Conservation (phyloP, 2,888 invertebrate genomes). For the Mesorhabditis spiculigera region DNA sequence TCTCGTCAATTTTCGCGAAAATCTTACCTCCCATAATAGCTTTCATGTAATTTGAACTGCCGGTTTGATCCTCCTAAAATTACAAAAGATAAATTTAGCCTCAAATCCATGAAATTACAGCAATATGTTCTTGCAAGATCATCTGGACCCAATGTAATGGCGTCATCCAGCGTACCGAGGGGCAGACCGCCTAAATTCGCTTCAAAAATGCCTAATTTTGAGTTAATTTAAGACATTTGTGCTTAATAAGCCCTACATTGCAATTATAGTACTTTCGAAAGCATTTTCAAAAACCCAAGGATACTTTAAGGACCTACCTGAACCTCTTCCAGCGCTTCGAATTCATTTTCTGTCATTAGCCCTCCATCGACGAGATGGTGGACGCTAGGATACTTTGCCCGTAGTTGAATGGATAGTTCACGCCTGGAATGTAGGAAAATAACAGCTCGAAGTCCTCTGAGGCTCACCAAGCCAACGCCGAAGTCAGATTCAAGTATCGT, state of each 20-base stretch:
- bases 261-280: no score
- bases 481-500: conserved; percentile 41
- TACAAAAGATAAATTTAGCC: no score
- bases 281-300: no score
- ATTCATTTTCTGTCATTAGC: conserved; percentile 36
- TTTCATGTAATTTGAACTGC: no score
- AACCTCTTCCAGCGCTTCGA: conserved; percentile 26
- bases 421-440: conserved; percentile 23
- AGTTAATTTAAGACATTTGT: no score
- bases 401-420: conserved; percentile 40
- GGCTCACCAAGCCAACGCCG: conserved; percentile 35
- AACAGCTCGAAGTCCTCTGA: no score
- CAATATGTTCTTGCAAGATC: conserved; percentile 25
- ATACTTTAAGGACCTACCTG: conserved; percentile 15
- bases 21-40: no score
- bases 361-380: conserved; percentile 29
- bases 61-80: no score
- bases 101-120: no score
- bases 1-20: background rate
- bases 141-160: conserved; percentile 49
- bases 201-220: no score
- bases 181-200: conserved; percentile 23
- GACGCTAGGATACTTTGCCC: conserved; percentile 36
- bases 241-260: no score
- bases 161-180: conserved; percentile 41